These are phyloP conservation scores for Xestia ashworthii DNA, from an alignment of 2,888 invertebrate species.

Conservation along the genomic window DNA sequence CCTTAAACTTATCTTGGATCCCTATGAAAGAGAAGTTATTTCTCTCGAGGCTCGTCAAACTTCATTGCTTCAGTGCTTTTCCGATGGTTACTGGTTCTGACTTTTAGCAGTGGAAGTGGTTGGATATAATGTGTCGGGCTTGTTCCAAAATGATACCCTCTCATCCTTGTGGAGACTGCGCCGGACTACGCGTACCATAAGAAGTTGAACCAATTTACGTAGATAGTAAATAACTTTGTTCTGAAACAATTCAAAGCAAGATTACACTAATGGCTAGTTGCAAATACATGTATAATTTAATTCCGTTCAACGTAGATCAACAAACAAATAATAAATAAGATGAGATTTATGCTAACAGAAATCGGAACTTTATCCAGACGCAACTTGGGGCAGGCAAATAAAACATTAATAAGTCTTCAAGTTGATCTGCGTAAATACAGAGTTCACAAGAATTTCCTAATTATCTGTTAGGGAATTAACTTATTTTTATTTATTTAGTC, in stretches of 20 bases:
- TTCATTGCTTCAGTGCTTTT: too few relatives aligned
- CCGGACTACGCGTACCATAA: too few relatives aligned
- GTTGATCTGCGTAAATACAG: constrained; percentile 45
- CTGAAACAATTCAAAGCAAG: background rate
- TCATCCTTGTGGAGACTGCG: too few relatives aligned
- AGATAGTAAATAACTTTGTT: too few relatives aligned
- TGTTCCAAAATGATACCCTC: too few relatives aligned
- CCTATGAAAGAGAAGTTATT: too few relatives aligned
- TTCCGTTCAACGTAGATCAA: constrained; percentile 22
- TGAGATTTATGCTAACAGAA: constrained; percentile 45
- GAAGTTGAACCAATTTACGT: too few relatives aligned
- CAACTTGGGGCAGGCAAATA: constrained; percentile 51
- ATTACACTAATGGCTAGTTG: background rate
- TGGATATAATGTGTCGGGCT: too few relatives aligned
- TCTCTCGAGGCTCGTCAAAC: too few relatives aligned
- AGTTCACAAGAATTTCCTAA: constrained; percentile 27
- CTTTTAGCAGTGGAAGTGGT: too few relatives aligned
- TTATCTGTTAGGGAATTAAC: constrained; percentile 19
- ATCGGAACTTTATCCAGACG: constrained; percentile 46
- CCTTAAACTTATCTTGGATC: too few relatives aligned
- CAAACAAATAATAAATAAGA: constrained; percentile 49
- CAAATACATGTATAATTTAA: constrained; percentile 11
- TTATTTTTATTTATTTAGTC: background rate
- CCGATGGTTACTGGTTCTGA: too few relatives aligned
- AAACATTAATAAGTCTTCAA: constrained; percentile 53